Conservation (phyloP, 2,797 vertebrate genomes). For the Cryptoblepharus egeriae region DNA sequence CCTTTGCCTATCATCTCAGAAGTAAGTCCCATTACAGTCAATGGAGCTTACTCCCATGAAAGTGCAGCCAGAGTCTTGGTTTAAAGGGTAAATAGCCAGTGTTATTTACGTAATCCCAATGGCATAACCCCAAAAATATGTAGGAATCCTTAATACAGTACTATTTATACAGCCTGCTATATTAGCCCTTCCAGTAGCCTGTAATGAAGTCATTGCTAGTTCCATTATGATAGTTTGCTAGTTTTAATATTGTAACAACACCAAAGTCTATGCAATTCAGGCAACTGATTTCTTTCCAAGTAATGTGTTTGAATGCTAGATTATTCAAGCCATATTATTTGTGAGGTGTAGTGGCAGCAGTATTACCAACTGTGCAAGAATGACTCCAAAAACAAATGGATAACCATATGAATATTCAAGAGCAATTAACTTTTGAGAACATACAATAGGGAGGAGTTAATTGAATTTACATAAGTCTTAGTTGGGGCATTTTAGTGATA, state of each 20-base stretch:
- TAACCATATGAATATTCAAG: neutral
- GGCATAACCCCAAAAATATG: neutral
- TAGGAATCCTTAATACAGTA: neutral
- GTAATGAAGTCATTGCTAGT: neutral
- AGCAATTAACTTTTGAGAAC: neutral
- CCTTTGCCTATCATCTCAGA: too few relatives aligned
- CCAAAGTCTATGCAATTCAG: too few relatives aligned
- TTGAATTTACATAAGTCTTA: neutral
- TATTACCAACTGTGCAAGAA: neutral
- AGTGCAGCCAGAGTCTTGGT: too few relatives aligned
- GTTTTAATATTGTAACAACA: too few relatives aligned
- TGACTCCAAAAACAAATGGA: neutral
- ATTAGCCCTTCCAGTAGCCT: neutral
- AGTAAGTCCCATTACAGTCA: too few relatives aligned
- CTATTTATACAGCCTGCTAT: neutral
- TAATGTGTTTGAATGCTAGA: neutral
- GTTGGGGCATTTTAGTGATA: neutral
- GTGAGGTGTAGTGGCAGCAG: neutral
- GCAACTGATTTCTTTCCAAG: too few relatives aligned
- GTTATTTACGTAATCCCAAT: too few relatives aligned
- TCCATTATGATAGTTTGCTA: too few relatives aligned
- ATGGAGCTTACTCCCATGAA: too few relatives aligned
- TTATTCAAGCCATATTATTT: neutral
- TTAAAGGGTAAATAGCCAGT: neutral
- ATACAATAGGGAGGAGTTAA: neutral